phyloP scores from a whole-genome alignment of 2,113 vertebrate genomes.

The Archilochus colubris region DNA sequence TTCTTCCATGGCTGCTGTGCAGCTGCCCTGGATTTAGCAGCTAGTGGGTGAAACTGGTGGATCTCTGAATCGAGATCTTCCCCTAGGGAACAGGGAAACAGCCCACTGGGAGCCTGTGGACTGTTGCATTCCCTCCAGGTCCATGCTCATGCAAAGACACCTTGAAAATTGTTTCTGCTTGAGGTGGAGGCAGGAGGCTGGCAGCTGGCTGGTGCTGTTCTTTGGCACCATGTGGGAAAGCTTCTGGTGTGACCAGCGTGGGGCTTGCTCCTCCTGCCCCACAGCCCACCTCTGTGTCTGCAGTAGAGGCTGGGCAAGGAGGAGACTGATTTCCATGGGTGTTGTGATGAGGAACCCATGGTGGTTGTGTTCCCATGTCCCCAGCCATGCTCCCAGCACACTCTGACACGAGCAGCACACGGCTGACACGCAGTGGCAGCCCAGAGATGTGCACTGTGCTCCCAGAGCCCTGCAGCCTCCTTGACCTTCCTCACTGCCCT shows the following conservation, averaged over 20 bases:
- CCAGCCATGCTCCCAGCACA: neutral
- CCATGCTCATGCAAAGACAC: neutral
- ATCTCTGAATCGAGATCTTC: neutral
- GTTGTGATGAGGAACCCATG: rapidly evolving
- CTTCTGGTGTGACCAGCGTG: neutral
- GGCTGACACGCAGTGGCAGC: constrained; percentile 63
- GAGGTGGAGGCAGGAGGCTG: neutral
- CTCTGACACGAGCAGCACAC: neutral
- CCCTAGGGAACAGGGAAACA: neutral
- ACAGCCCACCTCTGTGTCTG: rapidly evolving
- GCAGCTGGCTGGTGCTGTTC: neutral
- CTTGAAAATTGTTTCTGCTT: neutral
- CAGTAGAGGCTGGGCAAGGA: rapidly evolving
- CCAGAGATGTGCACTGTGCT: neutral
- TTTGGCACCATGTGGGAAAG: neutral
- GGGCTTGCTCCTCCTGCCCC: neutral
- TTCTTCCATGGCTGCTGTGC: neutral
- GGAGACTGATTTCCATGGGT: neutral
- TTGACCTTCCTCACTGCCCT: neutral
- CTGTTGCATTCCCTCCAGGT: rapidly evolving
- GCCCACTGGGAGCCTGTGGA: neutral
- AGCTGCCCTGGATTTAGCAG: neutral
- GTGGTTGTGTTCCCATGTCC: no score
- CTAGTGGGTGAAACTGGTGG: neutral
- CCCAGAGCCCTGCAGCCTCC: neutral